Percentiles rank a stretch among this genome's conserved stretches.
Conservation (phyloP, 2,888 invertebrate species). For the Drosophila mercatorum region DNA sequence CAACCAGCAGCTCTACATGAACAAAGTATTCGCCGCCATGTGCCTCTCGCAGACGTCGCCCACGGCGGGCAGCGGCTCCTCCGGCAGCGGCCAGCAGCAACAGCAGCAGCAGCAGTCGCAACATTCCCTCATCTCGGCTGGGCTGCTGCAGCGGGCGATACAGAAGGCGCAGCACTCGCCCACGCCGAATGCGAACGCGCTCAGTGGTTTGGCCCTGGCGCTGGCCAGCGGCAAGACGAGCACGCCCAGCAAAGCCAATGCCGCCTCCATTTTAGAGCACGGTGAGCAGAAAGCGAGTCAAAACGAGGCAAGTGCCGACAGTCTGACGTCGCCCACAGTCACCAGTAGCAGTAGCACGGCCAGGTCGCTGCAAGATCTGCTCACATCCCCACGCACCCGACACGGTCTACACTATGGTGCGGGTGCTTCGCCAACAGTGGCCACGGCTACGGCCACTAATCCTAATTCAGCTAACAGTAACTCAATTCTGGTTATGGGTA, state of each 20-base stretch:
- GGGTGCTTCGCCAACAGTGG: slow-evolving; percentile 42
- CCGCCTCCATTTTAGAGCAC: slow-evolving; percentile 84
- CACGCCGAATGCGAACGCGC: slow-evolving; percentile 67
- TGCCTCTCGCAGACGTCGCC: slow-evolving; percentile 82
- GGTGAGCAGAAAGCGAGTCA: slow-evolving; percentile 85
- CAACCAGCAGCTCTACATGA: slow-evolving; percentile 81
- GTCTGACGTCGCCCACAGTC: slow-evolving; percentile 81
- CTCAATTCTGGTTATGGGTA: slow-evolving; percentile 82
- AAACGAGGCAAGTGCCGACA: slow-evolving; percentile 86
- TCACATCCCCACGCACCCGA: slow-evolving; percentile 78
- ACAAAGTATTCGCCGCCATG: slow-evolving; percentile 84
- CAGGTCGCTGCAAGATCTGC: slow-evolving; percentile 80
- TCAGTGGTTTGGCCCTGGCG: slow-evolving; percentile 79
- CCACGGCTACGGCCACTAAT: slow-evolving; percentile 27
- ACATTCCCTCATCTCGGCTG: slow-evolving; percentile 82
- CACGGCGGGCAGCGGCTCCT: slow-evolving; percentile 23
- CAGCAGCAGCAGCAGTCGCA: slow-evolving; percentile 46
- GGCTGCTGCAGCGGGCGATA: slow-evolving; percentile 81
- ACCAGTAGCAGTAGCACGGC: slow-evolving; percentile 50
- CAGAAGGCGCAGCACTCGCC: slow-evolving; percentile 78
- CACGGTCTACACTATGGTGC: slow-evolving; percentile 58
- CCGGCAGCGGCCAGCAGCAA: slow-evolving; percentile 17
- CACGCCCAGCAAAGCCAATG: slow-evolving; percentile 65
- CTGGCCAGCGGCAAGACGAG: slow-evolving; percentile 72
- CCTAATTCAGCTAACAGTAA: slow-evolving; percentile 60